Percentiles rank a stretch among this genome's conserved stretches.
Evolutionary conservation across 2,888 invertebrate species (phyloP).

Genomic region (Hirtodrosophila cameraria): DNA sequence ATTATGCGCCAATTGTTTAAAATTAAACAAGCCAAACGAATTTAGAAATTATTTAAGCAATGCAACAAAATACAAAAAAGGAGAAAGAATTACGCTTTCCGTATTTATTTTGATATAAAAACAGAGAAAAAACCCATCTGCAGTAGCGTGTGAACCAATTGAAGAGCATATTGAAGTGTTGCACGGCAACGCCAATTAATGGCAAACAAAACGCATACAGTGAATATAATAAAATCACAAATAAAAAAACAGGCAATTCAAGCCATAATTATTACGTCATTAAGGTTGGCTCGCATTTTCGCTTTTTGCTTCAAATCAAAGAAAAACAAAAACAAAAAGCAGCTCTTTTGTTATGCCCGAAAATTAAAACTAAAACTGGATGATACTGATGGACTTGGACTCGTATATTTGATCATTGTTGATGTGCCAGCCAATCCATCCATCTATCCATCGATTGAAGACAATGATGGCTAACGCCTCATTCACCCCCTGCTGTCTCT

Average conservation of each 20-base stretch:
- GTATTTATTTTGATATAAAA: conserved; percentile 46
- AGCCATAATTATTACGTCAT: conserved; percentile 73
- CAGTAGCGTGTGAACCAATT: conserved; percentile 64
- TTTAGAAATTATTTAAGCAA: conserved; percentile 58
- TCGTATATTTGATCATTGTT: background rate
- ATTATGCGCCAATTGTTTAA: conserved; percentile 65
- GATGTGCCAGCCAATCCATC: no score
- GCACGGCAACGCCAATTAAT: conserved; percentile 46
- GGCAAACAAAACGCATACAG: conserved; percentile 39
- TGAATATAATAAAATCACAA: conserved; percentile 35
- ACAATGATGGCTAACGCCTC: conserved; percentile 28
- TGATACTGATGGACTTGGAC: conserved; percentile 8
- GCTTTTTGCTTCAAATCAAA: background rate
- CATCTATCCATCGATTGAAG: conserved; percentile 35
- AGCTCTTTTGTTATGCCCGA: conserved; percentile 22
- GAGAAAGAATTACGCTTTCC: conserved; percentile 45
- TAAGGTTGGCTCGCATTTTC: conserved; percentile 49
- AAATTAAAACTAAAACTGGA: conserved; percentile 24
- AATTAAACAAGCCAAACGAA: conserved; percentile 33
- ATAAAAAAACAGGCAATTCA: conserved; percentile 23
- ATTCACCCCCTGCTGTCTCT: conserved; percentile 15
- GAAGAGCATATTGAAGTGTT: conserved; percentile 28
- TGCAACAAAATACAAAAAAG: conserved; percentile 26
- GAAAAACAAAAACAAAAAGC: background rate
- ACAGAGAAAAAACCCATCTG: background rate